Conservation (phyloP, 2,113 vertebrate species). For the Beaufortia kweichowensis region DNA sequence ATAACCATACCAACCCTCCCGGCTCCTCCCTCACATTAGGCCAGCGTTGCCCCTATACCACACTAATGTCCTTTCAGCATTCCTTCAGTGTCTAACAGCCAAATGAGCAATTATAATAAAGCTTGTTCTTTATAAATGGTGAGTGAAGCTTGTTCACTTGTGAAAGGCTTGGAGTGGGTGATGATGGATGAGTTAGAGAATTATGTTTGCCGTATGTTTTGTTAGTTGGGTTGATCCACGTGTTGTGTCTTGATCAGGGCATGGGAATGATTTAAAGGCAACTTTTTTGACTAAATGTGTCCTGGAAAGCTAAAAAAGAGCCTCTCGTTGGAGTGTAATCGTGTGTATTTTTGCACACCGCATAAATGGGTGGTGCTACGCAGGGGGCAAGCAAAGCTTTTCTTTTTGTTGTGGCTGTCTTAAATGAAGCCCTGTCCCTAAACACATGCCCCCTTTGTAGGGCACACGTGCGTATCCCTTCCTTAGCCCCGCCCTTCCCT, state of each 20-base stretch:
- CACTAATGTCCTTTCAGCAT: slow-evolving; percentile 8
- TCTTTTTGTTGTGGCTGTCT: slow-evolving; percentile 18
- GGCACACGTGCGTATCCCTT: slow-evolving; percentile 58
- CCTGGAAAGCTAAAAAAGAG: slow-evolving; percentile 16
- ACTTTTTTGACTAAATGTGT: background rate
- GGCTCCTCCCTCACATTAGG: slow-evolving; percentile 37
- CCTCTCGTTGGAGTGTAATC: slow-evolving; percentile 12
- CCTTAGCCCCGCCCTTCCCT: slow-evolving; percentile 46
- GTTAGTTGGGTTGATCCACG: slow-evolving; percentile 21
- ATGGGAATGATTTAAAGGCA: background rate
- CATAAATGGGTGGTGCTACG: slow-evolving; percentile 23
- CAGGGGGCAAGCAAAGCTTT: background rate
- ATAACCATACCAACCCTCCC: slow-evolving; percentile 64
- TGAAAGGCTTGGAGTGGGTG: slow-evolving; percentile 33
- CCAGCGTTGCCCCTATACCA: slow-evolving; percentile 10
- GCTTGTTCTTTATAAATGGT: slow-evolving; percentile 58
- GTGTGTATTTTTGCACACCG: slow-evolving; percentile 16
- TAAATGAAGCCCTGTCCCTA: slow-evolving; percentile 29
- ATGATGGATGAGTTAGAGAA: slow-evolving; percentile 17
- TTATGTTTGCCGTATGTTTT: slow-evolving; percentile 43
- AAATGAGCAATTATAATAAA: slow-evolving; percentile 9
- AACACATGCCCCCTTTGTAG: slow-evolving; percentile 64
- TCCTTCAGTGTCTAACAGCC: background rate
- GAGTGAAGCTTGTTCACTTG: slow-evolving; percentile 55
- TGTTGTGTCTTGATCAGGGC: background rate